Conservation (phyloP, 2,888 invertebrate genomes). For the Ischnura elegans region DNA sequence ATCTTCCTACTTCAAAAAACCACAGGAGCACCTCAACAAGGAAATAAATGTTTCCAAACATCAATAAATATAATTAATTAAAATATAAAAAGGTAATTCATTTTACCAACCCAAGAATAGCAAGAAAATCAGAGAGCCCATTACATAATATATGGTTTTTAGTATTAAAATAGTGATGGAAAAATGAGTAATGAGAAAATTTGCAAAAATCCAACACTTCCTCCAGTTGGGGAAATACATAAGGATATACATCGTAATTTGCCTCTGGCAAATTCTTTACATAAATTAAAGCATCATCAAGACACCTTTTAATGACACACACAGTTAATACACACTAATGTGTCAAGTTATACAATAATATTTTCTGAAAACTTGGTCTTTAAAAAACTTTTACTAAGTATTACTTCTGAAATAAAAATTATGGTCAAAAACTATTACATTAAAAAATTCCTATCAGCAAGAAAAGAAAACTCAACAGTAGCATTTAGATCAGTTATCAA, state of each 20-base stretch:
- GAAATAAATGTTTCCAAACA: background rate
- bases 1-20: background rate
- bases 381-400: no score
- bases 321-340: no score
- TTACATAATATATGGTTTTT: background rate
- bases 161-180: background rate
- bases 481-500: no score
- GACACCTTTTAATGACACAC: no score
- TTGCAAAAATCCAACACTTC: background rate
- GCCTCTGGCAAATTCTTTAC: background rate
- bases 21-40: constrained; percentile 12
- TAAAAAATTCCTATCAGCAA: no score
- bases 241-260: no score
- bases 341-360: no score
- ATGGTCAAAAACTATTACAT: no score
- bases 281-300: background rate
- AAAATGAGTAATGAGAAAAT: background rate
- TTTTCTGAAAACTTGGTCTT: no score
- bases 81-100: background rate
- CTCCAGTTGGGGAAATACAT: no score
- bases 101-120: background rate
- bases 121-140: background rate
- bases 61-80: background rate
- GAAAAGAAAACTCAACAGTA: no score
- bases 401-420: no score